A percentile compares a stretch with the other conserved stretches of the same genome.
phyloP scores from a whole-genome alignment of 2,113 vertebrate genomes.

The Hemicordylus capensis region DNA sequence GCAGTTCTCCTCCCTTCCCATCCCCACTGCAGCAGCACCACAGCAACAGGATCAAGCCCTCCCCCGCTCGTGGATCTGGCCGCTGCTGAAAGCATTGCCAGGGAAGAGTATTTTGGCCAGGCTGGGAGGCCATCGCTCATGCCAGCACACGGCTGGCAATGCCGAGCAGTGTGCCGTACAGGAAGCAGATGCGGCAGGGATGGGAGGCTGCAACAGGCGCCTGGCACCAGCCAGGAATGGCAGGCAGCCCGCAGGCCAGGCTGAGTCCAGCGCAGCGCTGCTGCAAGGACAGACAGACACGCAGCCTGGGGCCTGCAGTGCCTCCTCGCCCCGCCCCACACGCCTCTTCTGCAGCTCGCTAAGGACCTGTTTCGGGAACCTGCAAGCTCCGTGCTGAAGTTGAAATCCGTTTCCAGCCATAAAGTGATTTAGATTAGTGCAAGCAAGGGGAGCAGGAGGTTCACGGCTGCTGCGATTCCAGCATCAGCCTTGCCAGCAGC shows the following conservation, averaged over 20 bases:
- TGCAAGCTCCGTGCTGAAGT: not conserved
- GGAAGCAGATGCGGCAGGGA: not conserved
- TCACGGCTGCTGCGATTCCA: constrained; percentile 9
- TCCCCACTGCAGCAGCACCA: too few relatives aligned
- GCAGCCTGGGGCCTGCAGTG: too few relatives aligned
- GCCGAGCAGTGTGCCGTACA: not conserved
- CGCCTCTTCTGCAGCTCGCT: not conserved
- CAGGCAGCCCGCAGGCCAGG: too few relatives aligned
- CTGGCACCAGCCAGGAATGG: not conserved
- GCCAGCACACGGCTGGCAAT: not conserved
- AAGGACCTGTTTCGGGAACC: not conserved
- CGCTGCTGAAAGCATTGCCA: too few relatives aligned
- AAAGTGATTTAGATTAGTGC: constrained; percentile 76
- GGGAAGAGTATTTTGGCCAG: too few relatives aligned
- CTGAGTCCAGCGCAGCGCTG: not conserved
- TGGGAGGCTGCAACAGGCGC: not conserved
- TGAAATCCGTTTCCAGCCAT: constrained; percentile 35
- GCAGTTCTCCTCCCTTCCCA: too few relatives aligned
- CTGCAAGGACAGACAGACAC: not conserved
- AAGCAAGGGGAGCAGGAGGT: constrained; percentile 20
- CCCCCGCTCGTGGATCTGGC: too few relatives aligned
- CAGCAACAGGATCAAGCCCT: too few relatives aligned
- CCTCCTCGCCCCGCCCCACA: too few relatives aligned
- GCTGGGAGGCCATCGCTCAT: too few relatives aligned
- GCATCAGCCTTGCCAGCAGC: constrained; percentile 58